phyloP scores from a whole-genome alignment of 2,113 vertebrate species.

The Chroicocephalus ridibundus region DNA sequence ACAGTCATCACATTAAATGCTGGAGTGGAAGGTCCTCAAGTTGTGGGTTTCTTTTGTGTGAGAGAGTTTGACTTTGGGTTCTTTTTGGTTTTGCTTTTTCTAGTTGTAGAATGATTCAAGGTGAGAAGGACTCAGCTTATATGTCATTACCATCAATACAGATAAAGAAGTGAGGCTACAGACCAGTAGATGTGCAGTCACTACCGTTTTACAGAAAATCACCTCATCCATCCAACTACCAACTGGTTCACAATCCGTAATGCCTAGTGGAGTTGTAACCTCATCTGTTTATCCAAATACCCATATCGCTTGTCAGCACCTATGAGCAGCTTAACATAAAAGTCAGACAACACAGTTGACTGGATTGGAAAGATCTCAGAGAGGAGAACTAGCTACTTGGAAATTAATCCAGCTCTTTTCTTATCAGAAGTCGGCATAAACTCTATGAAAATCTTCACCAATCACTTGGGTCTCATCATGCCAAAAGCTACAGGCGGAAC shows the following conservation, averaged over 20 bases:
- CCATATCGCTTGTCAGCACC: not conserved
- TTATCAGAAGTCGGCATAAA: rapidly evolving
- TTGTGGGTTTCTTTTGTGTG: not conserved
- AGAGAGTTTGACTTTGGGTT: not conserved
- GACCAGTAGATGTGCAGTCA: no score
- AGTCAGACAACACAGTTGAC: not conserved
- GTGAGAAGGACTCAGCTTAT: not conserved
- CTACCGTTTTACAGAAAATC: not conserved
- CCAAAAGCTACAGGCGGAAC: not conserved
- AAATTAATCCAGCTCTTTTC: not conserved
- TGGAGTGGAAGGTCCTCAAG: not conserved
- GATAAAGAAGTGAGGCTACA: not conserved
- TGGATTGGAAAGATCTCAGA: not conserved
- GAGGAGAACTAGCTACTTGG: not conserved
- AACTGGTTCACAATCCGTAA: not conserved
- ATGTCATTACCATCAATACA: not conserved
- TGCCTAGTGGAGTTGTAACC: not conserved
- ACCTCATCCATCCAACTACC: not conserved
- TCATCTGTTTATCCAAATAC: not conserved
- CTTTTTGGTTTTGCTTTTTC: not conserved
- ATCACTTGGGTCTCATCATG: not conserved
- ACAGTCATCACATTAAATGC: not conserved
- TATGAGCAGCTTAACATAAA: not conserved
- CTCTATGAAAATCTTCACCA: not conserved
- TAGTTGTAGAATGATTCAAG: not conserved